Evolutionary conservation across 1,140 invertebrate species (phyloP).

Genomic region (Stratiolaelaps scimitus): DNA sequence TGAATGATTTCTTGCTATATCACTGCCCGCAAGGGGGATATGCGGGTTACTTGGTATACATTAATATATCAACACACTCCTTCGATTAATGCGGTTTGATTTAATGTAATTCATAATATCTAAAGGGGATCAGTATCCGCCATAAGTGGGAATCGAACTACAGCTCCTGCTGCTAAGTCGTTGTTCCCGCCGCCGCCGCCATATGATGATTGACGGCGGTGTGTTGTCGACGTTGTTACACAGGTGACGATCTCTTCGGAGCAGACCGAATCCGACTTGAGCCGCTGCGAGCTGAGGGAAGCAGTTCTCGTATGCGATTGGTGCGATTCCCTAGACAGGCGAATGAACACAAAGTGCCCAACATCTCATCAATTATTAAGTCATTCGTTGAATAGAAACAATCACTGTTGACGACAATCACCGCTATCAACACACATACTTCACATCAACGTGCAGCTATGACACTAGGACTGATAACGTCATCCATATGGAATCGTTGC

Average conservation of each 20-base stretch:
- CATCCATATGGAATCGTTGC: too few relatives aligned
- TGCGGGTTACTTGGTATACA: too few relatives aligned
- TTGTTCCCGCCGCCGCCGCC: slow-evolving; percentile 3
- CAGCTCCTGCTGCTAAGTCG: neutral
- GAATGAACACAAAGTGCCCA: too few relatives aligned
- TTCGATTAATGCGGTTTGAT: neutral
- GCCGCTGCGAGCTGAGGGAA: slow-evolving; percentile 3
- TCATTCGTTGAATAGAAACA: too few relatives aligned
- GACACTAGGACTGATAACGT: neutral
- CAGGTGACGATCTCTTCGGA: slow-evolving; percentile 7
- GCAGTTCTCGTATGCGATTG: neutral
- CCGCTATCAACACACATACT: too few relatives aligned
- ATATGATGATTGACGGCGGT: slow-evolving; percentile 17
- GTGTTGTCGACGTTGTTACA: slow-evolving; percentile 11
- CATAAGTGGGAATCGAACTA: slow-evolving; percentile 21
- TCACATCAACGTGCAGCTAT: too few relatives aligned
- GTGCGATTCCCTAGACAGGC: neutral
- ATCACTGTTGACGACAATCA: too few relatives aligned
- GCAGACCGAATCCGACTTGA: neutral
- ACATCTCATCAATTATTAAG: too few relatives aligned
- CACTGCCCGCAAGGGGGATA: too few relatives aligned
- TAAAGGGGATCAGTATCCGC: slow-evolving; percentile 18
- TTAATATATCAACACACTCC: neutral
- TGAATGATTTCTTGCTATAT: too few relatives aligned
- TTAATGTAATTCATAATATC: neutral